Evolutionary conservation across 2,797 vertebrate species (phyloP).

Genomic region (Darevskia nairensis): DNA sequence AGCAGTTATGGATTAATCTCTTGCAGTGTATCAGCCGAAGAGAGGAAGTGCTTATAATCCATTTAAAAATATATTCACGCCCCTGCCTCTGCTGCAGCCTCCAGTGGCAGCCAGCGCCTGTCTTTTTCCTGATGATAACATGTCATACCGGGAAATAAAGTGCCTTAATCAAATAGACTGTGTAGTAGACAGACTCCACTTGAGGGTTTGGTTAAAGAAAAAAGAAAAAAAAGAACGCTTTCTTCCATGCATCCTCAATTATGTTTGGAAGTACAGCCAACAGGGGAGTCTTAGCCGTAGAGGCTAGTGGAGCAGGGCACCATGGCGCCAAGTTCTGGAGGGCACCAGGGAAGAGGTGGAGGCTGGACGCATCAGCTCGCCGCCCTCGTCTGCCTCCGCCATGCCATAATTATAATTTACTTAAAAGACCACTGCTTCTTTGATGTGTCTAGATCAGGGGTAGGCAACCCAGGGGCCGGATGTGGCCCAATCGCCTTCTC

Average conservation of each 20-base stretch:
- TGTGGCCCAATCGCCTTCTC: too few relatives aligned
- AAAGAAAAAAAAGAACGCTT: background rate
- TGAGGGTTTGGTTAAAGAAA: background rate
- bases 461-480: too few relatives aligned
- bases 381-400: too few relatives aligned
- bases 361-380: too few relatives aligned
- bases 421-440: too few relatives aligned
- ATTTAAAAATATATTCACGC: slow-evolving; percentile 44
- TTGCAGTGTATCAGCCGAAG: slow-evolving; percentile 26
- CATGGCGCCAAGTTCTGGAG: too few relatives aligned
- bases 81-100: background rate
- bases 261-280: background rate
- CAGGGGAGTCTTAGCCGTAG: too few relatives aligned
- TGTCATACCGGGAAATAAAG: slow-evolving; percentile 31
- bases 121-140: slow-evolving; percentile 24
- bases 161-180: slow-evolving; percentile 34
- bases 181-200: slow-evolving; percentile 23
- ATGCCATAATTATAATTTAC: too few relatives aligned
- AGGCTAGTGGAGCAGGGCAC: too few relatives aligned
- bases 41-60: slow-evolving; percentile 40
- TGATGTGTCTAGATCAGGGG: too few relatives aligned
- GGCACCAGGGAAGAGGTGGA: too few relatives aligned
- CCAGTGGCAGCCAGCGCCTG: slow-evolving; percentile 6
- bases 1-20: slow-evolving; percentile 41
- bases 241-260: background rate